Base-by-base conservation (phyloP, 2,797 vertebrate genomes). In the Oryzias dopingdopingensis region DNA sequence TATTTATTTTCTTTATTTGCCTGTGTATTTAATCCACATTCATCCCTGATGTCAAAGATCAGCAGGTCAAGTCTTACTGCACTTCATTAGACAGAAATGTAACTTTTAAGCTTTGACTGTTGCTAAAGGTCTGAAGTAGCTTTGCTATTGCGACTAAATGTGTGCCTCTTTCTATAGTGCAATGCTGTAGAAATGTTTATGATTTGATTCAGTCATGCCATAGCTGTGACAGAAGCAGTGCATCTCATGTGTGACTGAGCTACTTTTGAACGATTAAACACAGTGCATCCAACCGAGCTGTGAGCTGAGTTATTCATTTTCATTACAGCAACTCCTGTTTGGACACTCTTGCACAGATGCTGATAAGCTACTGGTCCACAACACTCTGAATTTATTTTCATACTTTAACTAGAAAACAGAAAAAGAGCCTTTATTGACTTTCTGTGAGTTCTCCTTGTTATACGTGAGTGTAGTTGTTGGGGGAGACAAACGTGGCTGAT, bases 231-330 rank as follows among this genome's bases (percentile, higher is more conserved):
- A 59, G 2, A 75, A 62, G 14, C 50, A 26, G 22, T 70, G 12
- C 29, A 59, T 74, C 12, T 66, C 7, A 58, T 75, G 73, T 84
- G 70, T 65, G 70, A 71, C 54, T 81, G 80, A 72, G 58, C 67
- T 69, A 57, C 58, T 77, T 72, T 68, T 73, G n/a, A 78, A 60
- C 61, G 44, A 88, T 69, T 85, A 88, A 89, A 88, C 44, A 52
- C 53, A 57, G 65, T 72, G 69, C 70, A 79, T 81, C 85, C 64
- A 68, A 71, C 20, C 32, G 8, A 17, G 5, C 14, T 52, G n/a
- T 57, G 43, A 40, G 32, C 3, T 29, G 37, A 52, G 16, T 32
- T 14, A 23, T 74, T 14, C 79, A 12, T 77, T 73, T 40, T 71
- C 63, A 18, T 6, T 42, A 3, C 26, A n/a, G 3, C 16, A 29